phyloP scores from a whole-genome alignment of 2,797 vertebrate genomes.

The Staurois parvus region DNA sequence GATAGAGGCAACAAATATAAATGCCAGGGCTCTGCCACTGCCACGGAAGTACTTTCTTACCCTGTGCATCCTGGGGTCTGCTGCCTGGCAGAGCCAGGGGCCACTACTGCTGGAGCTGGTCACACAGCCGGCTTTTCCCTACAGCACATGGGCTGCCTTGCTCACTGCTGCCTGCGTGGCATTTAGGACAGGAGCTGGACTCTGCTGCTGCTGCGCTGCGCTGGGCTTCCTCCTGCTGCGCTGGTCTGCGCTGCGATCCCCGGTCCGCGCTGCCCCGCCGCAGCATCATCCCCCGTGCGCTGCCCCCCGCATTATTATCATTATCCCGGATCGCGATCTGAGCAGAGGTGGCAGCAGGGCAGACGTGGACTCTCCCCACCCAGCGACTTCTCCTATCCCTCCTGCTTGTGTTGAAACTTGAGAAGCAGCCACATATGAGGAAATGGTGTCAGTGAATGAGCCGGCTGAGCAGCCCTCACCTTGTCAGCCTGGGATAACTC shows the following conservation, averaged over 20 bases:
- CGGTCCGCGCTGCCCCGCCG: no score
- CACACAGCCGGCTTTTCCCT: neutral
- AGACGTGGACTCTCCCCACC: constrained; percentile 61
- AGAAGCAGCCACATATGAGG: constrained; percentile 71
- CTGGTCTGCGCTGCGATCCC: no score
- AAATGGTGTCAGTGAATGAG: constrained; percentile 67
- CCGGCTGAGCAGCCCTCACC: constrained; percentile 67
- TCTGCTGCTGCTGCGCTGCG: constrained; percentile 54
- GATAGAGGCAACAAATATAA: constrained; percentile 90
- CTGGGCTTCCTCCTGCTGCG: no score
- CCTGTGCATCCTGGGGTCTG: constrained; percentile 72
- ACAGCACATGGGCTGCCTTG: constrained; percentile 65
- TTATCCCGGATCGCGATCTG: neutral
- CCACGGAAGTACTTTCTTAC: constrained; percentile 86
- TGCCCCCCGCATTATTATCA: no score
- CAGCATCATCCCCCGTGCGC: no score
- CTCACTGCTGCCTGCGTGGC: constrained; percentile 76
- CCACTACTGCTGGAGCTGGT: neutral
- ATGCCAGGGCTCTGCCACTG: constrained; percentile 86
- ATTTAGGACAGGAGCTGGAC: constrained; percentile 41
- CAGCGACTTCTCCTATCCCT: constrained; percentile 21
- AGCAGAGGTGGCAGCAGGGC: constrained; percentile 46
- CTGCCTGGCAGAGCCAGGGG: neutral
- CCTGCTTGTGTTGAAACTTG: constrained; percentile 69
- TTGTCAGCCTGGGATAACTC: constrained; percentile 49